Conservation (phyloP, 2,888 invertebrate species). For the Sphaerophoria rueppellii region DNA sequence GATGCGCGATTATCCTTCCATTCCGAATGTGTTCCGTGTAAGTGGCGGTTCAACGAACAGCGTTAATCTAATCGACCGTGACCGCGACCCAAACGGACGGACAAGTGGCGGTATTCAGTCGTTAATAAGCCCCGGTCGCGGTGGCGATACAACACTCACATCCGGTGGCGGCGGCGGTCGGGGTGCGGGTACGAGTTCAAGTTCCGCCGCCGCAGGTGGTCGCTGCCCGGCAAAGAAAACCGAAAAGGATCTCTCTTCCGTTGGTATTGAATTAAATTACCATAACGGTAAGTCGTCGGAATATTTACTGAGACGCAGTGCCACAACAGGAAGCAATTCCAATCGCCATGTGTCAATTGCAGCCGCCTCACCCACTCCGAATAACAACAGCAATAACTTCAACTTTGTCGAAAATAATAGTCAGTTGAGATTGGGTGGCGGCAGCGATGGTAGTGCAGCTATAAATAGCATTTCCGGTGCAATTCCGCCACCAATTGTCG, state of each 20-base stretch:
- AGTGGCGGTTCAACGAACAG: slow-evolving; percentile 78
- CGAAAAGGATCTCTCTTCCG: slow-evolving; percentile 67
- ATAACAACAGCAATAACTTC: slow-evolving; percentile 60
- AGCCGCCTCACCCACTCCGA: neutral
- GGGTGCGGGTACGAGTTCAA: neutral
- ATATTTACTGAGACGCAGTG: slow-evolving; percentile 65
- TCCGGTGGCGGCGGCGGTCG: slow-evolving; percentile 26
- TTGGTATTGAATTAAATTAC: slow-evolving; percentile 76
- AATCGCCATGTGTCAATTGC: slow-evolving; percentile 71
- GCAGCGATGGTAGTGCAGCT: slow-evolving; percentile 68
- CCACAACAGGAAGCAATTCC: slow-evolving; percentile 53
- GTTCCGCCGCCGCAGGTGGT: neutral
- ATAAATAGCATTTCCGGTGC: slow-evolving; percentile 80
- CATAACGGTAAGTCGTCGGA: slow-evolving; percentile 70
- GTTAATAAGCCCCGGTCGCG: slow-evolving; percentile 28
- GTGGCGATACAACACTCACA: slow-evolving; percentile 8
- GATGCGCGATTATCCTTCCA: slow-evolving; percentile 80
- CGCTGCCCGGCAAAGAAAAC: slow-evolving; percentile 52
- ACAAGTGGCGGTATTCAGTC: slow-evolving; percentile 28
- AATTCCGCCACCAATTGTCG: slow-evolving; percentile 75
- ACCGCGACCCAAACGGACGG: slow-evolving; percentile 62
- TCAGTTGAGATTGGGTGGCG: slow-evolving; percentile 78
- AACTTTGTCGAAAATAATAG: slow-evolving; percentile 74
- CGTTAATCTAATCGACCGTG: slow-evolving; percentile 76
- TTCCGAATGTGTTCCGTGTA: slow-evolving; percentile 81